Base-by-base conservation (phyloP, 2,888 invertebrate species). In the Eristalis pertinax region DNA sequence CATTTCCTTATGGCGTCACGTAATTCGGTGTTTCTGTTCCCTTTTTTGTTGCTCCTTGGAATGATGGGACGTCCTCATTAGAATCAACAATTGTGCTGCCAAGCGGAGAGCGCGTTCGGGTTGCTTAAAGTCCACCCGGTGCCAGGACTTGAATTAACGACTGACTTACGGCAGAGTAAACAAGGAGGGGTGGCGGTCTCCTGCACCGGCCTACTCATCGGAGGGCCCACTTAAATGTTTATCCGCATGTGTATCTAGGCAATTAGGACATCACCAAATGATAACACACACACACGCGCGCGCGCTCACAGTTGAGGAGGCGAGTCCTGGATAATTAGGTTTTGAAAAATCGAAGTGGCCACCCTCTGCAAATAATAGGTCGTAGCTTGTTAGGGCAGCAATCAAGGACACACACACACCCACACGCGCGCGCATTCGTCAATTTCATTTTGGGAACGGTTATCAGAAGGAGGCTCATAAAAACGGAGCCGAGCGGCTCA, bases 391-490 rank as follows among this genome's bases (percentile, higher is more conserved):
- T 7, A 19, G 50, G 19, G 8, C 50, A 50, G 19, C 50, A 58
- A 76, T 76, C 76, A 76, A 76, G 58, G 69, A 78, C 69, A n/a
- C 24, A n/a, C 22, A 29, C 43, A 19, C 58, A 26, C 67, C 35
- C 50, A 19, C 10, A 50, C 19, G 19, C n/a, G 8, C 19, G 19
- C 8, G 76, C 73, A 84, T 80, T 80, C 76, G 75, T 76, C 79
- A 84, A 84, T 87, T 87, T 84, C 79, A 87, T 87, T 87, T 84
- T 79, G 79, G 50, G 56, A 84, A 76, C 82, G 76, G 70, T 82
- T 69, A 67, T 82, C 70, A 72, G 70, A 76, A 76, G 73, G 64
- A 69, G 87, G 29, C 80, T 50, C 79, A 84, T 84, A 87, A 87
- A 87, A 87, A 84, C 79, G 8, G 19, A 19, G 50, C n/a, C 72